Conservation (phyloP, 2,797 vertebrate species). For the Halcyon badia region DNA sequence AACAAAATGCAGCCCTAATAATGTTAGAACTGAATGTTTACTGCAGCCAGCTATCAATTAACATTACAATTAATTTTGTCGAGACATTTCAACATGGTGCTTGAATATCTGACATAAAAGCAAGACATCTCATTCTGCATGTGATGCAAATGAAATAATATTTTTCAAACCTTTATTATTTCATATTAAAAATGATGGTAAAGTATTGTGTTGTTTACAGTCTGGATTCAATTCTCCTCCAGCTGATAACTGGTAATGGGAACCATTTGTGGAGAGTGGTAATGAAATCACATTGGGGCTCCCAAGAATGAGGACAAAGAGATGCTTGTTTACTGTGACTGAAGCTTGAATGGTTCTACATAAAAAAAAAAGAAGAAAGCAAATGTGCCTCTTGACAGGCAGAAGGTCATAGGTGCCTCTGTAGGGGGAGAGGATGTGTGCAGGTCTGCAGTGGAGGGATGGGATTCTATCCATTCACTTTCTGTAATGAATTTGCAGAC, state of each 20-base stretch:
- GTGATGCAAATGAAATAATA: background rate
- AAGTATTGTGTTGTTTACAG: background rate
- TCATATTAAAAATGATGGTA: background rate
- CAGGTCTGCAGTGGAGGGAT: background rate
- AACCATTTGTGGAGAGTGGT: background rate
- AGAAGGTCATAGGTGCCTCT: background rate
- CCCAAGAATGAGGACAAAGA: background rate
- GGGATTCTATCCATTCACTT: background rate
- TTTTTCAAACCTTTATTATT: background rate
- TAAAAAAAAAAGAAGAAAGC: fast-evolving
- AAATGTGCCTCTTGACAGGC: background rate
- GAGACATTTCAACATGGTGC: background rate
- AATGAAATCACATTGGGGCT: background rate
- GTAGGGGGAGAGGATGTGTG: background rate
- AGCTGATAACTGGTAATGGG: background rate
- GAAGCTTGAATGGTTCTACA: background rate
- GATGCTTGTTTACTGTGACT: background rate
- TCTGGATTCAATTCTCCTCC: background rate
- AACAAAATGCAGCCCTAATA: background rate
- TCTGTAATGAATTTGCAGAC: background rate
- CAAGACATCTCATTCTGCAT: background rate
- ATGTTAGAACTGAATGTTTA: background rate
- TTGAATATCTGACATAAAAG: background rate
- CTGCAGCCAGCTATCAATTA: background rate
- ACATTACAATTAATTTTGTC: background rate